Evolutionary conservation across 2,888 invertebrate species (phyloP).

Genomic region (Apamea anceps): DNA sequence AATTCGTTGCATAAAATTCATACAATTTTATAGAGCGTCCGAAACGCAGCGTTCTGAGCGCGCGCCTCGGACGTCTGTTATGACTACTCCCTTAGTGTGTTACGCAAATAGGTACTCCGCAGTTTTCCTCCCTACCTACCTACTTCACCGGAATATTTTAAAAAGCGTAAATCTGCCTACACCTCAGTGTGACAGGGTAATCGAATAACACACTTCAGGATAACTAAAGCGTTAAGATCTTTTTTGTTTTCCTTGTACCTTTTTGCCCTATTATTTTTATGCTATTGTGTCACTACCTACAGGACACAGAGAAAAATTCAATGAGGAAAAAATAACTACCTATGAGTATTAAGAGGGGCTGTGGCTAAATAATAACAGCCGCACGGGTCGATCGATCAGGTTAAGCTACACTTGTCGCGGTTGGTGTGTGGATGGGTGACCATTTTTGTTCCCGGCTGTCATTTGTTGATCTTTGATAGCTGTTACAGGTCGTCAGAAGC

Average conservation of each 20-base stretch:
- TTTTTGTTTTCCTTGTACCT: slow-evolving; percentile 33
- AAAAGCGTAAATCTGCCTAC: neutral
- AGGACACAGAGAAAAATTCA: too few relatives aligned
- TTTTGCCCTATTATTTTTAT: slow-evolving; percentile 37
- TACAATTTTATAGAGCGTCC: too few relatives aligned
- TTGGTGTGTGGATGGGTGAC: too few relatives aligned
- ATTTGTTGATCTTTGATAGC: neutral
- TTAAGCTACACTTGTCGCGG: too few relatives aligned
- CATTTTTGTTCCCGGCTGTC: too few relatives aligned
- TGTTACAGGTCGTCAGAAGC: neutral
- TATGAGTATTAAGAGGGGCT: neutral
- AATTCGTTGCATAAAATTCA: too few relatives aligned
- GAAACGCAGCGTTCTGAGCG: too few relatives aligned
- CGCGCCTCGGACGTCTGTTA: too few relatives aligned
- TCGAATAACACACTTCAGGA: slow-evolving; percentile 24
- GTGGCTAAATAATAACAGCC: too few relatives aligned
- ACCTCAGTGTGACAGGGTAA: slow-evolving; percentile 21
- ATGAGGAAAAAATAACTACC: neutral
- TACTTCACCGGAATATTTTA: neutral
- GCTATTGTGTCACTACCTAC: slow-evolving; percentile 15
- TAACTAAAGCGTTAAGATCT: slow-evolving; percentile 23
- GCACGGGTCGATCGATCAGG: too few relatives aligned
- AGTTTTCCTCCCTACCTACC: neutral
- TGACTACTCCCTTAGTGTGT: too few relatives aligned
- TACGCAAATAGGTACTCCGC: too few relatives aligned